phyloP scores from a whole-genome alignment of 2,113 vertebrate genomes.

The Aix galericulata region DNA sequence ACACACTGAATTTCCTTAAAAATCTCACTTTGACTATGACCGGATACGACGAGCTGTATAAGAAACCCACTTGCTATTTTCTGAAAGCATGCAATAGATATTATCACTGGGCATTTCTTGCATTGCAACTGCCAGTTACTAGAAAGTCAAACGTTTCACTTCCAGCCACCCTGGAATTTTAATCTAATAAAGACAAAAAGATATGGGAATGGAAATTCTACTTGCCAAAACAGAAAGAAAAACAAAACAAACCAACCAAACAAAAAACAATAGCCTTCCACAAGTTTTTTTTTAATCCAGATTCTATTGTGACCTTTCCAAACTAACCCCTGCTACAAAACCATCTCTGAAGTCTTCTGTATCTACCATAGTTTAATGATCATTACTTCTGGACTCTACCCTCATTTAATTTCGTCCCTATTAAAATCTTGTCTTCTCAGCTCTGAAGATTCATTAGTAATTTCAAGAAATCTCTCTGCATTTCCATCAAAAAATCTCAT shows the following conservation, averaged over 20 bases:
- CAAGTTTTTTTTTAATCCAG: too few species aligned
- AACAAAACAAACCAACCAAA: too few species aligned
- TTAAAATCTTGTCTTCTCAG: not conserved
- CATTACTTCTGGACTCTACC: not conserved
- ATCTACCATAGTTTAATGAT: not conserved
- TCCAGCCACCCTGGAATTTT: not conserved
- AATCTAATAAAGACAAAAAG: not conserved
- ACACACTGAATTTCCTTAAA: not conserved
- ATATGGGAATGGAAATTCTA: not conserved
- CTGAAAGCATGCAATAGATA: not conserved
- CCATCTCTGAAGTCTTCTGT: not conserved
- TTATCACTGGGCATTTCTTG: not conserved
- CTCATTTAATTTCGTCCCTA: not conserved
- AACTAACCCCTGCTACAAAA: not conserved
- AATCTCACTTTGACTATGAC: not conserved
- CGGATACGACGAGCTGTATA: not conserved
- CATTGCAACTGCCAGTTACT: too few species aligned
- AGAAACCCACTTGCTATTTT: not conserved
- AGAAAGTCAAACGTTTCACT: not conserved
- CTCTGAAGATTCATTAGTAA: not conserved
- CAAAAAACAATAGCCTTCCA: too few species aligned
- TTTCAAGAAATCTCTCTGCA: not conserved
- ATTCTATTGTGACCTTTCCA: too few species aligned
- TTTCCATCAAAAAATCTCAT: not conserved
- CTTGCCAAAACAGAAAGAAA: not conserved